A percentile compares a stretch with the other conserved stretches of the same genome.
Conservation (phyloP, 1,140 invertebrate genomes). For the Rhynchophorus ferrugineus region DNA sequence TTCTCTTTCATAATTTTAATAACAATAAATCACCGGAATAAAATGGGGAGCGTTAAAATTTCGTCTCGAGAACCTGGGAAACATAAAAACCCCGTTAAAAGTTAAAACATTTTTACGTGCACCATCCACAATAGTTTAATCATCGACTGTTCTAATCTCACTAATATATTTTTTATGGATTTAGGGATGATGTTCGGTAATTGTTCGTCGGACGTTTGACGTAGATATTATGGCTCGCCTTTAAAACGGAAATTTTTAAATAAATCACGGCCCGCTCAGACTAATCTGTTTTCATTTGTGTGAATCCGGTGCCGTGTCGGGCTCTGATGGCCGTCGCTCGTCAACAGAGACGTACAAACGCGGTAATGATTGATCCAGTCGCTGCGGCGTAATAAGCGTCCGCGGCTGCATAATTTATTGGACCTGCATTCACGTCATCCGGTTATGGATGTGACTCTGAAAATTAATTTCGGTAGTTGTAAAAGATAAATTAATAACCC, state of each 20-base stretch:
- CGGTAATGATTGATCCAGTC: constrained; percentile 23
- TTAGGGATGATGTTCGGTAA: too few species aligned
- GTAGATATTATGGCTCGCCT: background rate
- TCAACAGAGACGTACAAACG: constrained; percentile 22
- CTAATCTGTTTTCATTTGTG: constrained; percentile 19
- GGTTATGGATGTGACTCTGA: constrained; percentile 30
- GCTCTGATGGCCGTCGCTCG: constrained; percentile 11
- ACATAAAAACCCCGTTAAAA: too few species aligned
- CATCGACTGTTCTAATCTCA: too few species aligned
- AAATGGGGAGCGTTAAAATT: too few species aligned
- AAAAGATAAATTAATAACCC: constrained; percentile 32
- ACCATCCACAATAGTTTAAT: too few species aligned
- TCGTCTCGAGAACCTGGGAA: too few species aligned
- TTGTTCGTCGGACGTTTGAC: background rate
- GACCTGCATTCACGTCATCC: constrained; percentile 31
- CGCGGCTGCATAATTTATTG: constrained; percentile 31
- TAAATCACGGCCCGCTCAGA: constrained; percentile 14
- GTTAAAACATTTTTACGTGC: too few species aligned
- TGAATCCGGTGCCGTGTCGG: constrained; percentile 10
- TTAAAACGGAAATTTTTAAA: background rate
- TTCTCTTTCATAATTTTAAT: too few species aligned
- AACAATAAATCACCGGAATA: too few species aligned
- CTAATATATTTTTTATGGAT: too few species aligned
- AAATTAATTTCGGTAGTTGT: constrained; percentile 33
- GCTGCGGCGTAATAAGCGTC: constrained; percentile 21